Evolutionary conservation across 1,140 invertebrate species (phyloP).

Genomic region (Hylaeus volcanicus): DNA sequence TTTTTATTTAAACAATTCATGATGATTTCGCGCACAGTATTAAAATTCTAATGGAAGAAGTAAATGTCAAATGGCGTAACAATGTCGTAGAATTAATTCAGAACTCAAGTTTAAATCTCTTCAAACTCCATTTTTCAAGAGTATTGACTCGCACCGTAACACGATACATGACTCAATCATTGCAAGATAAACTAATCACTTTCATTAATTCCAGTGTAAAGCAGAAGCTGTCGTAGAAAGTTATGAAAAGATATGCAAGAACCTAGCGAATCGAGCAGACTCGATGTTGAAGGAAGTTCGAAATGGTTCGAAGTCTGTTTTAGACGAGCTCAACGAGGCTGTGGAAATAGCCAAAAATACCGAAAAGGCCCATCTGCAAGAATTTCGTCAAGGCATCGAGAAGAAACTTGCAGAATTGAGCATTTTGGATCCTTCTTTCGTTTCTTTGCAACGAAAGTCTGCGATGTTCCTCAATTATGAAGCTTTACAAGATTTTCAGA

Average conservation of each 20-base stretch:
- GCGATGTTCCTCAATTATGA: constrained; percentile 43
- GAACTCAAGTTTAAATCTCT: no score
- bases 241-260: constrained; percentile 44
- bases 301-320: neutral
- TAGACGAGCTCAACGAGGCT: neutral
- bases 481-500: constrained; percentile 34
- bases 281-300: constrained; percentile 34
- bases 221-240: neutral
- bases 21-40: no score
- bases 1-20: no score
- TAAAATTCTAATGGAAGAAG: no score
- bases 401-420: constrained; percentile 36
- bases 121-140: no score
- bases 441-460: constrained; percentile 34
- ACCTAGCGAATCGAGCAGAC: neutral
- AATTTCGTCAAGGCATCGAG: constrained; percentile 24
- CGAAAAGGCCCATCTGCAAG: neutral
- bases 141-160: no score
- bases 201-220: constrained; percentile 46
- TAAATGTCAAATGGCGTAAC: no score
- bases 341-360: neutral
- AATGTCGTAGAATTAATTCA: no score
- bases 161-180: no score
- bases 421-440: constrained; percentile 40
- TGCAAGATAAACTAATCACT: neutral